Evolutionary conservation across 2,113 vertebrate species (phyloP), one percentile per base, ranked within the genome.

Genomic region (Dolichallabes microphthalmus): DNA sequence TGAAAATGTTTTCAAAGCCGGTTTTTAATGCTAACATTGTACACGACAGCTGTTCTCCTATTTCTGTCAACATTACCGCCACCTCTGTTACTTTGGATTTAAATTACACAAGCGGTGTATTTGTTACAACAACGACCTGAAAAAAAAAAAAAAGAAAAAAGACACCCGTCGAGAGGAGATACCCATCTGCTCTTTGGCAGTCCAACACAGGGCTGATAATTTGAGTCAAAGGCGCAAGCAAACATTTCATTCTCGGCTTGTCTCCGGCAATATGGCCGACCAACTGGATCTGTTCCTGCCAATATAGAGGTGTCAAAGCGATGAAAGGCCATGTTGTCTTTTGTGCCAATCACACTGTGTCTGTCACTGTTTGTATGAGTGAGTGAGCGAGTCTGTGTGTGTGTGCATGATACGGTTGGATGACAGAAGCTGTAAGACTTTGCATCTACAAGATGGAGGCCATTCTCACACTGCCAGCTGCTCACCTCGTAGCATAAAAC

Each of bases 241-340:
- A 84, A 84, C 19, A 55, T 57, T 84, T 88, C 73, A 82, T 84
- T 86, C 71, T 15, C 82, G 4, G 68, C 88, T 88, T 69, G 82
- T 84, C 82, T 84, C 71, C 58, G 77, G 66, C 82, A 88, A 88
- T 86, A 88, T 69, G 63, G 85, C 82, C 11, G 57, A 81, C 78
- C 85, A 82, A 82, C 82, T 86, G 71, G 77, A 84, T 32, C 17
- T 64, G 85, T 82, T 81, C 53, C 77, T 88, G 85, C 82, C 85
- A 86, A 82, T 69, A 78, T 45, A 52, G 80, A 77, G 73, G 82
- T 74, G 85, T 88, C 88, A 82, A 82, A 82, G 71, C 61, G 27
- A 69, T 76, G 81, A 85, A 66, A 76, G 84, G 80, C 19, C 84
- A 55, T 82, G 76, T 63, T 88, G 76, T 84, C 63, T 83, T 86